Conservation (phyloP, 2,888 invertebrate genomes). For the Amphimallon solstitiale region DNA sequence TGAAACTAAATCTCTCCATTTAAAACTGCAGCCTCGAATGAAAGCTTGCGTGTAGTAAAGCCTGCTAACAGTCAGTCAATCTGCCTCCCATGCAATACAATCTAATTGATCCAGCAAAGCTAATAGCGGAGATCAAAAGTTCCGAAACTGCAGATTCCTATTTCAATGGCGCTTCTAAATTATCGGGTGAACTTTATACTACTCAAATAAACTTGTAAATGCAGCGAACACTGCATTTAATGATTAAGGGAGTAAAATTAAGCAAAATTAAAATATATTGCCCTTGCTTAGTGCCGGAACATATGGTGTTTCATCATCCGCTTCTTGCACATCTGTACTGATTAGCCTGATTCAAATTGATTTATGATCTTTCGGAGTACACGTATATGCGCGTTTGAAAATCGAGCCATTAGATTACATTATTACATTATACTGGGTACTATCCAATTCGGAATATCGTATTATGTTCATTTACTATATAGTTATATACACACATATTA, state of each 20-base stretch:
- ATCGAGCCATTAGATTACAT: too few species aligned
- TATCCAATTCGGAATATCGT: too few species aligned
- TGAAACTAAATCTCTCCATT: too few species aligned
- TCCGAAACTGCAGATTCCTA: conserved; percentile 7
- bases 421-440: too few species aligned
- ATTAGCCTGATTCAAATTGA: conserved; percentile 15
- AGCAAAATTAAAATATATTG: conserved; percentile 17
- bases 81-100: background rate
- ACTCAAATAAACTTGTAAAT: background rate
- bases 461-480: too few species aligned
- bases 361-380: background rate
- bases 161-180: background rate
- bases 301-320: conserved; percentile 6
- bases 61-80: background rate
- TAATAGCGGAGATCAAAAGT: conserved; percentile 10
- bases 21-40: too few species aligned
- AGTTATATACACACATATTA: too few species aligned
- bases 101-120: conserved; percentile 7
- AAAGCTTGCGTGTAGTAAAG: background rate
- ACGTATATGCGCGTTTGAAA: too few species aligned
- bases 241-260: conserved; percentile 1
- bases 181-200: background rate
- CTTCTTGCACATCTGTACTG: conserved; percentile 19
- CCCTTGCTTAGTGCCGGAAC: conserved; percentile 10
- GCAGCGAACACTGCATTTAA: background rate